phyloP scores from a whole-genome alignment of 2,888 invertebrate genomes.

The Eristalinus aeneus region DNA sequence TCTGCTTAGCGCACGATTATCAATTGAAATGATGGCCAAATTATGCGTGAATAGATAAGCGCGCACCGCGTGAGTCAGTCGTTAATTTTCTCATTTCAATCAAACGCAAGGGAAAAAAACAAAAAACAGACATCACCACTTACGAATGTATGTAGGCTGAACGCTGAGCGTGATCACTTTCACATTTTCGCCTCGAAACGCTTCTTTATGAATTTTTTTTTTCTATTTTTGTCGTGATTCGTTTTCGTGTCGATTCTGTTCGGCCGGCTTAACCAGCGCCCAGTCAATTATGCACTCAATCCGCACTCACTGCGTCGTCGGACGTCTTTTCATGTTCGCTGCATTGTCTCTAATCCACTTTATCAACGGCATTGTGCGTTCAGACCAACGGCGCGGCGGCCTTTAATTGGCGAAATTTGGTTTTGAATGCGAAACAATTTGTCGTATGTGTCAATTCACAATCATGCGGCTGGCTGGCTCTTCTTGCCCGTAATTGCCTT shows the following conservation, averaged over 20 bases:
- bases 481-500: slow-evolving; percentile 23
- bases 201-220: background rate
- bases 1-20: background rate
- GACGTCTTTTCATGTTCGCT: background rate
- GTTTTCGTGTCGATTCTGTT: slow-evolving; percentile 9
- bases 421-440: slow-evolving; percentile 51
- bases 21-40: background rate
- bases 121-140: background rate
- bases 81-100: slow-evolving; percentile 15
- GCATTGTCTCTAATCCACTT: slow-evolving; percentile 25
- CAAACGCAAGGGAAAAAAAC: background rate
- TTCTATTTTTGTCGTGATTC: background rate
- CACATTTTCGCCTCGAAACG: slow-evolving; percentile 35
- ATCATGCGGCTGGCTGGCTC: background rate
- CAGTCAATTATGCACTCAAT: slow-evolving; percentile 9
- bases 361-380: slow-evolving; percentile 24
- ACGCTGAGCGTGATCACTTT: slow-evolving; percentile 49
- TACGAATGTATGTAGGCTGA: background rate
- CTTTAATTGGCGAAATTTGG: slow-evolving; percentile 47
- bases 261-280: slow-evolving; percentile 4
- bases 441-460: slow-evolving; percentile 29
- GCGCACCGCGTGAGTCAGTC: slow-evolving; percentile 22
- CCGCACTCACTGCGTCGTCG: background rate
- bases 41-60: background rate
- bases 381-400: background rate